phyloP scores from a whole-genome alignment of 2,113 vertebrate genomes.

The Blennius ocellaris region DNA sequence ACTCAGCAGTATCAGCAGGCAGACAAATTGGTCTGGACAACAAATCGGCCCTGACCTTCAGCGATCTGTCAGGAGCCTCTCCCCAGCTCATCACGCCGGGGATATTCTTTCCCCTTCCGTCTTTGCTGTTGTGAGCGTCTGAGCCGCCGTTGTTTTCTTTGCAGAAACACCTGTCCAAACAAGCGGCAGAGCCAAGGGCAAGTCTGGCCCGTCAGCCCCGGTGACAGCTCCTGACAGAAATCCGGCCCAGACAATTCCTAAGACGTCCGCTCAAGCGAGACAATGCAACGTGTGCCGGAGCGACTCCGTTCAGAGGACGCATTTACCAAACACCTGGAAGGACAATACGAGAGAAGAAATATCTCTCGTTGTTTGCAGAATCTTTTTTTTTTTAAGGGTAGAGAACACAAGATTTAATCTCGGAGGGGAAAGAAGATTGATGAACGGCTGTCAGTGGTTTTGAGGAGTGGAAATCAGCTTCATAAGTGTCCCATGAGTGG shows the following conservation, averaged over 20 bases:
- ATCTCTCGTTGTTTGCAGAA: not conserved
- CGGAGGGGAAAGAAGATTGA: too few species aligned
- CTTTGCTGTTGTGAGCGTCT: conserved; percentile 65
- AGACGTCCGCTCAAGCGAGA: conserved; percentile 72
- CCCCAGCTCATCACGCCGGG: conserved; percentile 36
- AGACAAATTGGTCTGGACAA: conserved; percentile 68
- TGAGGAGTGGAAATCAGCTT: too few species aligned
- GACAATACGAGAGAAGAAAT: conserved; percentile 13
- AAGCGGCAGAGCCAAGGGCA: conserved; percentile 82
- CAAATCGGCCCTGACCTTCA: conserved; percentile 60
- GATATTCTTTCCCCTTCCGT: conserved; percentile 76
- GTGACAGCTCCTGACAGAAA: conserved; percentile 79
- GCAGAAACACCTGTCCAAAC: conserved; percentile 87
- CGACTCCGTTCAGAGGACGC: conserved; percentile 43
- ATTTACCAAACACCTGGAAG: conserved; percentile 43
- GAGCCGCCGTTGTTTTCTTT: conserved; percentile 81
- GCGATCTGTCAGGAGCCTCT: conserved; percentile 69
- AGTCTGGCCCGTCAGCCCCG: conserved; percentile 77
- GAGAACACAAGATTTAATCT: too few species aligned
- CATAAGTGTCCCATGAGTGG: too few species aligned
- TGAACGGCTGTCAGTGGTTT: conserved; percentile 22
- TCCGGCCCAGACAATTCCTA: conserved; percentile 70
- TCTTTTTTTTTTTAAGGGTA: conserved; percentile 36
- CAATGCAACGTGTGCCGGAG: conserved; percentile 71
- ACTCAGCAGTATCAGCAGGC: conserved; percentile 58